A percentile compares a stretch with the other conserved stretches of the same genome.
phyloP scores from a whole-genome alignment of 2,888 invertebrate species.

The Microdon myrmicae region DNA sequence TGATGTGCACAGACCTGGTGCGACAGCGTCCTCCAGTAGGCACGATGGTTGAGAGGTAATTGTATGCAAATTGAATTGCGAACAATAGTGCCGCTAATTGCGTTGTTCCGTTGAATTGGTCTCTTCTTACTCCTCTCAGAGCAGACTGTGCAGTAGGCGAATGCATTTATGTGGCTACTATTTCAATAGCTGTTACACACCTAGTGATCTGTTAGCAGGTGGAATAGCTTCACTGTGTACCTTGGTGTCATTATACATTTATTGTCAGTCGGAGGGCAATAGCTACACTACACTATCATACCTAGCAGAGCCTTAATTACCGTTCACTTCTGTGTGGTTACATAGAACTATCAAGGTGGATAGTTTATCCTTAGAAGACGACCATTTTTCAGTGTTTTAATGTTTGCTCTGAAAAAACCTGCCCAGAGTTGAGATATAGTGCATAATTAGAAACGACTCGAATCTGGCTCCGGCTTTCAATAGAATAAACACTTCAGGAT shows the following conservation, averaged over 20 bases:
- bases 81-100: slow-evolving; percentile 51
- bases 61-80: slow-evolving; percentile 52
- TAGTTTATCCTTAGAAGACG: slow-evolving; percentile 32
- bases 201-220: slow-evolving; percentile 22
- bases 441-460: no score
- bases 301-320: slow-evolving; percentile 47
- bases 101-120: slow-evolving; percentile 48
- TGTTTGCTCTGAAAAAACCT: no score
- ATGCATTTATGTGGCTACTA: slow-evolving; percentile 51
- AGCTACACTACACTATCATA: slow-evolving; percentile 44
- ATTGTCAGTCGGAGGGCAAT: slow-evolving; percentile 39
- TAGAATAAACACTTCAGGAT: no score
- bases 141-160: slow-evolving; percentile 40
- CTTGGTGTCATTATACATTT: slow-evolving; percentile 44
- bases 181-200: no score
- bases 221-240: slow-evolving; percentile 10
- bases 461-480: no score
- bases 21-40: slow-evolving; percentile 14
- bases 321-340: slow-evolving; percentile 39
- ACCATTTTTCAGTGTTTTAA: no score
- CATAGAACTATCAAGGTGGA: slow-evolving; percentile 31
- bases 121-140: slow-evolving; percentile 43
- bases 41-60: slow-evolving; percentile 43
- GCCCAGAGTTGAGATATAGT: no score
- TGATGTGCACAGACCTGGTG: neutral